Base-by-base conservation (phyloP, 1,140 invertebrate genomes). In the Sinonovacula constricta region DNA sequence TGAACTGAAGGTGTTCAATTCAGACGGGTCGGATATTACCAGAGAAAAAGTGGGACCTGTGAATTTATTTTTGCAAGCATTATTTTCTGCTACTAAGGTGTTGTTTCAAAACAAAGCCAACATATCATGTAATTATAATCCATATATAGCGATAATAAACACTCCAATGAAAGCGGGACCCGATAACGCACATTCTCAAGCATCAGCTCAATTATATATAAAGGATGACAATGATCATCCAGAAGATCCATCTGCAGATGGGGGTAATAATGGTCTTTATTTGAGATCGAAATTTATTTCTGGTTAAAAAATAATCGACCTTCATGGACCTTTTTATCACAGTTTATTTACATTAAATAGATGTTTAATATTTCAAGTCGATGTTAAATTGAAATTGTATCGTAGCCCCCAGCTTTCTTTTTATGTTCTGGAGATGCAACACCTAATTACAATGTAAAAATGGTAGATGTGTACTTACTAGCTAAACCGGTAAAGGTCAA, bases 11-110 rank as follows among this genome's bases (percentile, higher is more conserved):
- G 70, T 82, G 2, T 62, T 33, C 30, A 82, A 79, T 31, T 28
- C 33, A 14, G 56, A 81, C 28, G 53, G 34, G 39, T n/a, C 15
- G 15, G 28, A n/a, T 24, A 60, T 31, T 14, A 56, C 54, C 14
- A 53, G 18, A 5, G 53, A 45, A 70, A 59, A 66, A 28, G 66
- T 82, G 1, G 70, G 70, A 36, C 75, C 76, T 56, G 80, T 79
- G 1, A 82, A 70, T 70, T 33, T 79, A 39, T 75, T 75, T 56
- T 66, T 82, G 34, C 75, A 79, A 18, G 66, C 81, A 0, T 33
- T 79, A 14, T 79, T 79, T 68, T 76, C 68, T 68, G 18, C 68
- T 54, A 56, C 45, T 22, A 68, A 78, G 53, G 75, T 78, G 15
- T 51, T 31, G 54, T 49, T 79, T 33, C 67, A 79, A 71, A 70